These are phyloP conservation scores for Microcebus griseorufus DNA, from an alignment of 2,113 vertebrate genomes.

Conservation along the genomic window DNA sequence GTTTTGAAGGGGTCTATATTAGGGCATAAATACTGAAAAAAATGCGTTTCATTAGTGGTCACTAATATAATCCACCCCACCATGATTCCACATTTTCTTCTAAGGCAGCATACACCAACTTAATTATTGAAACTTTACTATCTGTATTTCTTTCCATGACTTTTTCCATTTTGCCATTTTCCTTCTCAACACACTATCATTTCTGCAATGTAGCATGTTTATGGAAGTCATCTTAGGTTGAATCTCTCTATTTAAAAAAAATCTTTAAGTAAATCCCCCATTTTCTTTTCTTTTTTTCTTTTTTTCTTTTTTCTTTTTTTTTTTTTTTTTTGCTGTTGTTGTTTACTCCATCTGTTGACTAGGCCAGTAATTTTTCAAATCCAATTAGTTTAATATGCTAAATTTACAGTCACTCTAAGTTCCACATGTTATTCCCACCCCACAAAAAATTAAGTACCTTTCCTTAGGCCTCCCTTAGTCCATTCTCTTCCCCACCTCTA, in stretches of 20 bases:
- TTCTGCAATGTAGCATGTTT: not conserved
- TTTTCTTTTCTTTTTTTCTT: not conserved
- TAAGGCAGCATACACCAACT: not conserved
- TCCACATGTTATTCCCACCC: not conserved
- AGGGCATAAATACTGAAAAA: not conserved
- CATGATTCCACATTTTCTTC: not conserved
- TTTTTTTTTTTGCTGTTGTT: slow-evolving; percentile 9
- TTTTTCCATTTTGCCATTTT: slow-evolving; percentile 21
- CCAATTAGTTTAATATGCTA: not conserved
- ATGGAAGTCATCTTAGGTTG: not conserved
- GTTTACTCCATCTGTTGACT: not conserved
- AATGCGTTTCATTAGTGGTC: not conserved
- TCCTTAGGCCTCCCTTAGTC: slow-evolving; percentile 66
- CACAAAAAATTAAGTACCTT: slow-evolving; percentile 27
- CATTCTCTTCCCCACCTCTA: not conserved
- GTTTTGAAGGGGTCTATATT: not conserved
- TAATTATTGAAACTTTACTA: slow-evolving; percentile 4
- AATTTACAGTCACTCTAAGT: not conserved
- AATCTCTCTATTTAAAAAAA: not conserved
- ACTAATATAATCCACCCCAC: not conserved
- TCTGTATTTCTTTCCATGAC: not conserved
- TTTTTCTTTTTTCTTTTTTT: too few relatives aligned
- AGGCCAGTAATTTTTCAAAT: not conserved
- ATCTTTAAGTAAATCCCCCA: not conserved
- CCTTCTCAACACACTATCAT: not conserved